phyloP scores from a whole-genome alignment of 92 coral and sea anemone species.

The Bergia puertoricense region DNA sequence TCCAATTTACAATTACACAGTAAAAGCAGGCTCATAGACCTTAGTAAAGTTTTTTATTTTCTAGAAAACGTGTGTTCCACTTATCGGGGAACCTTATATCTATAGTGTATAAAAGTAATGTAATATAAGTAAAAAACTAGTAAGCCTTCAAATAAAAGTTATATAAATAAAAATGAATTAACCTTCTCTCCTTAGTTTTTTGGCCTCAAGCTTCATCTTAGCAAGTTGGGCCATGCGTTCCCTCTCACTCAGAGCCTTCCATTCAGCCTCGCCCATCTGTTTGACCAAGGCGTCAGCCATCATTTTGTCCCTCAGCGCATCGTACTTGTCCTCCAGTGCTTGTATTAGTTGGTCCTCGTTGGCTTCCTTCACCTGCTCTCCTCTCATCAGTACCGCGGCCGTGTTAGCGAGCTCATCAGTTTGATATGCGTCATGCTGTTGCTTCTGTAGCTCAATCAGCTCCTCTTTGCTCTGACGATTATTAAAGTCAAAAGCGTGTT shows the following conservation, averaged over 20 bases:
- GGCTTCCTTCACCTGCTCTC: conserved; percentile 78
- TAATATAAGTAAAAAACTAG: too few relatives aligned
- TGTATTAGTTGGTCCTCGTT: conserved; percentile 86
- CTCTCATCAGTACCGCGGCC: conserved; percentile 72
- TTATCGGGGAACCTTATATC: too few relatives aligned
- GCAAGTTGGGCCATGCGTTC: conserved; percentile 85
- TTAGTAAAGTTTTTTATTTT: too few relatives aligned
- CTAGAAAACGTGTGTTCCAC: too few relatives aligned
- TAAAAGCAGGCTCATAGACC: too few relatives aligned
- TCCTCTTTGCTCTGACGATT: conserved; percentile 68
- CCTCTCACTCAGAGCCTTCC: conserved; percentile 85
- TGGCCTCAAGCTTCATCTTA: conserved; percentile 87
- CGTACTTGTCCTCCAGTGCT: conserved; percentile 93
- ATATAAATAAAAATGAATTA: not conserved
- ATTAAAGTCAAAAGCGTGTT: too few relatives aligned
- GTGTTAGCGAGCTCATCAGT: conserved; percentile 67
- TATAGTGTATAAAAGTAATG: too few relatives aligned
- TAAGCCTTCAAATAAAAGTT: too few relatives aligned
- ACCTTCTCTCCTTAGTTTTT: conserved; percentile 82
- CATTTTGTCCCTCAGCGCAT: conserved; percentile 90
- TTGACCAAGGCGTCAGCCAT: conserved; percentile 85
- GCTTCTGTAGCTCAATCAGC: conserved; percentile 78
- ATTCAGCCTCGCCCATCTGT: conserved; percentile 88
- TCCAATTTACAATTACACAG: too few relatives aligned
- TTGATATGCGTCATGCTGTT: conserved; percentile 68